Evolutionary conservation across 30 jellyfish, hydroid and myxozoan genomes (phyloP).

Genomic region (Pseudorhiza aurosa): DNA sequence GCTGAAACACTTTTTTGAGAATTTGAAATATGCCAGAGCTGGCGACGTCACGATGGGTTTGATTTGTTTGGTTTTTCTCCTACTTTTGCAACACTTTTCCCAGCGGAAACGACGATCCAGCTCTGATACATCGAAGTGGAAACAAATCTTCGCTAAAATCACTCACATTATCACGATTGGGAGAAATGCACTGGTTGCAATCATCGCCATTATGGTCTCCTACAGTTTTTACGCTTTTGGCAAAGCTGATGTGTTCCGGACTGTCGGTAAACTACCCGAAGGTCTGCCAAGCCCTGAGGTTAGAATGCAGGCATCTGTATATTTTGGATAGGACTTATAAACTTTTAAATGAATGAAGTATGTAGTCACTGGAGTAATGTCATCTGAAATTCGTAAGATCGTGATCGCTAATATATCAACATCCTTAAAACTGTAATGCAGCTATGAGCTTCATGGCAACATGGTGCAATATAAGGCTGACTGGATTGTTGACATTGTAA

Average conservation of each 20-base stretch:
- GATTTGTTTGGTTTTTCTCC: conserved; percentile 34
- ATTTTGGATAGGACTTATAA: no score
- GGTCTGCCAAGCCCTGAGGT: conserved; percentile 85
- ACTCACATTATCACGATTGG: conserved; percentile 58
- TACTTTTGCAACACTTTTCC: conserved; percentile 20
- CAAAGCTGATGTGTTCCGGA: conserved; percentile 44
- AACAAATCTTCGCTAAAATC: conserved; percentile 22
- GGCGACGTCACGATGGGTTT: conserved; percentile 80
- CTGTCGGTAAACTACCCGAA: conserved; percentile 68
- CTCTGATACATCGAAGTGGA: conserved; percentile 1
- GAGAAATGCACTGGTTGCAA: conserved; percentile 68
- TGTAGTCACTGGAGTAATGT: no score
- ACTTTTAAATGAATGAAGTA: no score
- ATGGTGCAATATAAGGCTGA: no score
- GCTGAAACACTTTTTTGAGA: conserved; percentile 50
- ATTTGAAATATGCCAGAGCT: conserved; percentile 56
- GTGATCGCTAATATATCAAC: no score
- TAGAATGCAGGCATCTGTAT: no score
- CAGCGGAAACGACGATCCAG: conserved; percentile 6
- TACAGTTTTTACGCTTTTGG: conserved; percentile 28
- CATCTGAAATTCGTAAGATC: no score
- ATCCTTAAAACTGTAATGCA: no score
- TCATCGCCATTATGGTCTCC: conserved; percentile 62
- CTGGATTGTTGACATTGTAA: no score
- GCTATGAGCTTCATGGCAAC: no score